Evolutionary conservation across 2,888 invertebrate genomes (phyloP).

Genomic region (Seira musarum): DNA sequence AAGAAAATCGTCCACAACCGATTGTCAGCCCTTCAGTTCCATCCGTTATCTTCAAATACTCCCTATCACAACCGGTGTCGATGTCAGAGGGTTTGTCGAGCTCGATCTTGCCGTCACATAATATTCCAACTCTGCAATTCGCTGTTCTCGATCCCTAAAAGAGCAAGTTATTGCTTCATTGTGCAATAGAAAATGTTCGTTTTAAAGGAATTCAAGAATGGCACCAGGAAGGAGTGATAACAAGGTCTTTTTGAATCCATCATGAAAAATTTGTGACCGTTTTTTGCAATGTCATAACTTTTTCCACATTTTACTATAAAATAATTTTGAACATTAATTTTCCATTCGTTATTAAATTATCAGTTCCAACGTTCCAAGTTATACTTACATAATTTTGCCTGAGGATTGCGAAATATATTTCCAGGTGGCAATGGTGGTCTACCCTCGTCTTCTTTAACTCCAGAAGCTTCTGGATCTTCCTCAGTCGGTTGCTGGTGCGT

Average conservation of each 20-base stretch:
- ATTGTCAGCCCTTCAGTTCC: slow-evolving; percentile 15
- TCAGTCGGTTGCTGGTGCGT: no score
- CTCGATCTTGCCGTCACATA: slow-evolving; percentile 25
- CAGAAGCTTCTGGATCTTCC: no score
- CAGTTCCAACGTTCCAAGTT: background rate
- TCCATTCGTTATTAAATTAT: background rate
- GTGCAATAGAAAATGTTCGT: background rate
- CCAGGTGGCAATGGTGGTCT: no score
- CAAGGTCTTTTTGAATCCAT: slow-evolving; percentile 19
- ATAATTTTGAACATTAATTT: background rate
- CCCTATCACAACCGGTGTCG: slow-evolving; percentile 8
- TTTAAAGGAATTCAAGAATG: background rate
- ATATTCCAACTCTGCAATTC: slow-evolving; percentile 13
- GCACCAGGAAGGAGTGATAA: slow-evolving; percentile 27
- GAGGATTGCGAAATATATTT: background rate
- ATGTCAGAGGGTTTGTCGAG: background rate
- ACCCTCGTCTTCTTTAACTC: no score
- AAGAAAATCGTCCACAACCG: slow-evolving; percentile 28
- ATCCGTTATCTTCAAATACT: slow-evolving; percentile 25
- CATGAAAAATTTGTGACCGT: slow-evolving; percentile 11
- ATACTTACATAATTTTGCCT: background rate
- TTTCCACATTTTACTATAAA: slow-evolving; percentile 31
- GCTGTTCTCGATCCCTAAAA: slow-evolving; percentile 20
- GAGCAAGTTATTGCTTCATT: background rate
- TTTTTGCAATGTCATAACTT: background rate